Evolutionary conservation across 1,140 invertebrate species (phyloP), one percentile per base, ranked within the genome.

Genomic region (Trichogramma pretiosum): DNA sequence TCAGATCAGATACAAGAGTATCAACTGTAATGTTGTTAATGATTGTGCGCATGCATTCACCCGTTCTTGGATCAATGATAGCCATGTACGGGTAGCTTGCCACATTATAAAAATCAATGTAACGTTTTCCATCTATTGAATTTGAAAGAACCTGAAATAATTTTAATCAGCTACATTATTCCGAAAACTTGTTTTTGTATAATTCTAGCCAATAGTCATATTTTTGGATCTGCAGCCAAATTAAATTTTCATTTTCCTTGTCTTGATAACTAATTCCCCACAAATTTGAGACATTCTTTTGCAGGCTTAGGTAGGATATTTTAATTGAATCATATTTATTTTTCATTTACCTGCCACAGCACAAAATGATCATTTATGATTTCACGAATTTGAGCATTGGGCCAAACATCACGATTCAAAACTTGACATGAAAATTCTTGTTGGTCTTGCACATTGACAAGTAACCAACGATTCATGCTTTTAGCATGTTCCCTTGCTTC

Each of bases 361-460:
- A 87, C 66, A 62, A 89, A 88, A 65, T 85, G 78, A 52, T 82
- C 74, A 39, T 76, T 76, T 16, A 88, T 65, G 36, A 89, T 72
- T 35, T 75, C 74, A 48, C 82, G 79, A 2, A 88, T 77, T 48
- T 79, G 74, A 40, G 65, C 62, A 52, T 80, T 77, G 3, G 82
- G 79, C 86, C 86, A 89, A 1, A 89, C 77, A 67, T 89, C 86
- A 39, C 86, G 70, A 65, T 88, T 89, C 3, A 89, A 66, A 5
- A 83, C 76, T 65, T 88, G 85, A 53, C 77, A 79, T 9, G 77
- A 64, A 68, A 89, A 89, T 64, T 87, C 85, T 55, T 77, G 70
- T 17, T 83, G 75, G 68, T 87, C 79, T 64, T 89, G 86, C 3
- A 89, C 74, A 65, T 89, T 88, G 0, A 89, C 82, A 53, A 89